Percentiles rank a stretch among this genome's conserved stretches.
Evolutionary conservation across 2,888 invertebrate species (phyloP).

Genomic region (Emmelina monodactyla): DNA sequence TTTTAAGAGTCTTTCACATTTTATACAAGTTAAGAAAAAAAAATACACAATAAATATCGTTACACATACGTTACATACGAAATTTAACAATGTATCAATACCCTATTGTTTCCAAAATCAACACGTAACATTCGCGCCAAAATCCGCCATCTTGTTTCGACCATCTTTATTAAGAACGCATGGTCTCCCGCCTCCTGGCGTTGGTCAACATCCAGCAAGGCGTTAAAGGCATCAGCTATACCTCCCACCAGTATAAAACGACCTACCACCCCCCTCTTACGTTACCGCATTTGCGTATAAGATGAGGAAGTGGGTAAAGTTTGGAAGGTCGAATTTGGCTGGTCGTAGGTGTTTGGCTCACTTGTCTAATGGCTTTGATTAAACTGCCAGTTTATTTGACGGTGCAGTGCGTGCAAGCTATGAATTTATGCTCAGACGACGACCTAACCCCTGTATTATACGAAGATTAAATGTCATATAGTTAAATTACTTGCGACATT

Average conservation of each 20-base stretch:
- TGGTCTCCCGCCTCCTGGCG: constrained; percentile 56
- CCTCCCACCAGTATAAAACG: constrained; percentile 40
- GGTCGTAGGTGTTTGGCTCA: constrained; percentile 55
- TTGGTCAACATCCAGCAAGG: constrained; percentile 63
- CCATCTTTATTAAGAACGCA: constrained; percentile 64
- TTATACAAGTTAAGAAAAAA: no score
- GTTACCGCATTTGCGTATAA: constrained; percentile 11
- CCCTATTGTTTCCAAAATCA: no score
- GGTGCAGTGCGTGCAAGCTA: constrained; percentile 57
- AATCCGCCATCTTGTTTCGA: constrained; percentile 45
- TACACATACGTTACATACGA: no score
- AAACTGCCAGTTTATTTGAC: constrained; percentile 66
- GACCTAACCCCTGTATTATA: constrained; percentile 29
- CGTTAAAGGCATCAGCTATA: constrained; percentile 63
- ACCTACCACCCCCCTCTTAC: constrained; percentile 25
- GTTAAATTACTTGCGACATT: constrained; percentile 16
- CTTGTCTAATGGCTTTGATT: constrained; percentile 66
- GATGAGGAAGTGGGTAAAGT: constrained; percentile 23
- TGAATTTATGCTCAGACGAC: constrained; percentile 60
- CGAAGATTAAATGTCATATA: constrained; percentile 35
- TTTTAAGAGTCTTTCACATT: no score
- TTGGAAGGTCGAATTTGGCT: constrained; percentile 31
- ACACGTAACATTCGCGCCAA: constrained; percentile 34
- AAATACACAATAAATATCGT: no score
- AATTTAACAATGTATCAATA: background rate